Conservation (phyloP, 2,888 invertebrate genomes). For the Lucinisca nassula region DNA sequence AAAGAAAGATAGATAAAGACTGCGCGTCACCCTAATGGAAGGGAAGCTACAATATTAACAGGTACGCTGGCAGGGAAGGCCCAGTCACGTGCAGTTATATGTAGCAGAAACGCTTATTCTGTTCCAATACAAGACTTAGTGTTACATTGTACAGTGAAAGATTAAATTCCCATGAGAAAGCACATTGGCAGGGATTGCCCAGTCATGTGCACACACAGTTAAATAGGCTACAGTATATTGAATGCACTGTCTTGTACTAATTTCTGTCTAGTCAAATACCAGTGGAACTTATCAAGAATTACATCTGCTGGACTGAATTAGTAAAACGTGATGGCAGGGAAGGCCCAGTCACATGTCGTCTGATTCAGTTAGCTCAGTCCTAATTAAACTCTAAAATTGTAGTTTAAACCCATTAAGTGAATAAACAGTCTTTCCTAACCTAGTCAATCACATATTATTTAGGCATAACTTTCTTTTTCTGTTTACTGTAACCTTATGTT, state of each 20-base stretch:
- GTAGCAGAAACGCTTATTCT: neutral
- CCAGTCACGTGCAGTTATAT: neutral
- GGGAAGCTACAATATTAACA: neutral
- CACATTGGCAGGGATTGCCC: no score
- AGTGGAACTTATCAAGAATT: neutral
- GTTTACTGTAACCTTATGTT: no score
- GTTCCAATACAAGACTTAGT: neutral
- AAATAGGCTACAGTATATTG: no score
- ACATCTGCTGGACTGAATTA: neutral
- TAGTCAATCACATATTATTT: no score
- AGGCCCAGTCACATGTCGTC: neutral
- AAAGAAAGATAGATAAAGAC: slow-evolving; percentile 1
- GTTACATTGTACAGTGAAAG: no score
- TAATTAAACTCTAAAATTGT: no score
- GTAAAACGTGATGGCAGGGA: neutral
- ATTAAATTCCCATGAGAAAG: no score
- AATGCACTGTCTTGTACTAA: no score
- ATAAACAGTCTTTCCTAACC: no score
- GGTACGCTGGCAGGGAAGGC: neutral
- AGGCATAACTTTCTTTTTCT: no score
- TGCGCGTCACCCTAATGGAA: neutral
- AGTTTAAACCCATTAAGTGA: no score
- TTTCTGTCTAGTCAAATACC: neutral
- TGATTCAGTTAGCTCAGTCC: no score
- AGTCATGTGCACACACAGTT: neutral